phyloP scores from a whole-genome alignment of 2,113 vertebrate genomes.

The Thomomys bottae region DNA sequence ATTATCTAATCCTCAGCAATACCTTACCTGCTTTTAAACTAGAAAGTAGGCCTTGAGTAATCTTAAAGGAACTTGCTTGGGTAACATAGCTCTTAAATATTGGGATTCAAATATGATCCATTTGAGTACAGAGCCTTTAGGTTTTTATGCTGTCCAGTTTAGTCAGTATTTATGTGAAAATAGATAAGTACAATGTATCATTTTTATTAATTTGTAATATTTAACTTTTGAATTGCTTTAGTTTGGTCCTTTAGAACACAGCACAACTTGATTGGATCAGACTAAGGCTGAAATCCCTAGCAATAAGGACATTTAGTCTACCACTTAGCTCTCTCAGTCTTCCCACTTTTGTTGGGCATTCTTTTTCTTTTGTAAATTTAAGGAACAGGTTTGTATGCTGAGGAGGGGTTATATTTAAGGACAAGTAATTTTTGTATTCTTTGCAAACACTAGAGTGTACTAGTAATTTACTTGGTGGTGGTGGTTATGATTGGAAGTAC shows the following conservation, averaged over 20 bases:
- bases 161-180: slow-evolving; percentile 14
- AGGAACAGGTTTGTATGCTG: neutral
- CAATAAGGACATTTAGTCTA: neutral
- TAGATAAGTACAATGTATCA: neutral
- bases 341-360: neutral
- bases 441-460: slow-evolving; percentile 31
- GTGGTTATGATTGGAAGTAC: neutral
- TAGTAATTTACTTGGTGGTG: neutral
- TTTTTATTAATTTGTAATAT: slow-evolving; percentile 13
- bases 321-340: neutral
- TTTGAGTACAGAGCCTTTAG: neutral
- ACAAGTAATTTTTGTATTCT: slow-evolving; percentile 23
- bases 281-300: neutral
- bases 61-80: slow-evolving; percentile 34
- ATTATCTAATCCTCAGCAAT: neutral
- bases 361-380: neutral
- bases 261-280: neutral
- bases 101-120: slow-evolving; percentile 7
- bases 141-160: neutral
- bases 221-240: neutral
- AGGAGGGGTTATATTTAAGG: neutral
- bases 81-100: neutral
- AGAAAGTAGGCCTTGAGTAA: slow-evolving; percentile 6
- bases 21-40: neutral
- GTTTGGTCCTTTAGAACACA: neutral